Evolutionary conservation across 2,113 vertebrate species (phyloP).

Genomic region (Leptocoma aspasia): DNA sequence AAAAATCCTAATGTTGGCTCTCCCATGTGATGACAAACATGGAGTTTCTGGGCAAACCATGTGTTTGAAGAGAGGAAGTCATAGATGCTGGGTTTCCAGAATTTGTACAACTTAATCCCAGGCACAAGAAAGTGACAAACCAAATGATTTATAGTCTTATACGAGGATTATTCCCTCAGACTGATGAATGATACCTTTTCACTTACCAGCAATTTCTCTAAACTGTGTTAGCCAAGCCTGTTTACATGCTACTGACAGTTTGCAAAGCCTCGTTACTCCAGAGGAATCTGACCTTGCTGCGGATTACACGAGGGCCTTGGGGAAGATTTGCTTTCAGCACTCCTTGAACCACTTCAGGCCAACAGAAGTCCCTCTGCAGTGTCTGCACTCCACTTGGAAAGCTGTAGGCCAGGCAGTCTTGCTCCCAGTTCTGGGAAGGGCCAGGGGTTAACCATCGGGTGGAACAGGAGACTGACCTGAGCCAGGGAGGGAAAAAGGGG

Average conservation of each 20-base stretch:
- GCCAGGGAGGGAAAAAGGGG: neutral
- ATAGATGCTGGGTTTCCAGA: neutral
- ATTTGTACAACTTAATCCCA: neutral
- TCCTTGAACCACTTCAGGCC: neutral
- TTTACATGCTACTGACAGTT: neutral
- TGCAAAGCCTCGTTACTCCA: neutral
- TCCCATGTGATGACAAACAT: rapidly evolving
- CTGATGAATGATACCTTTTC: neutral
- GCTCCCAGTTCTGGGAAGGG: neutral
- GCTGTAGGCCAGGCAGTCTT: rapidly evolving
- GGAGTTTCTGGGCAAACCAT: neutral
- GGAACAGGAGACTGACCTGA: neutral
- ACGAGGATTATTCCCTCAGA: neutral
- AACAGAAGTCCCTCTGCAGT: neutral
- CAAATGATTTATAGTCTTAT: neutral
- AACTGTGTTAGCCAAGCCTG: neutral
- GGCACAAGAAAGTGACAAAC: neutral
- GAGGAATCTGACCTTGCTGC: neutral
- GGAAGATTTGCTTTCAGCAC: neutral
- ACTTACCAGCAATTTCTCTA: neutral
- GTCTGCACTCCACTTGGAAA: neutral
- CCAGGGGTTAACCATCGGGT: rapidly evolving
- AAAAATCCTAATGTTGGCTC: neutral
- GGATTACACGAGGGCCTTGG: neutral
- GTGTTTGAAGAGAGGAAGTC: neutral